These are phyloP conservation scores for Zonitis immaculata DNA, from an alignment of 2,888 invertebrate genomes.

Conservation along the genomic window DNA sequence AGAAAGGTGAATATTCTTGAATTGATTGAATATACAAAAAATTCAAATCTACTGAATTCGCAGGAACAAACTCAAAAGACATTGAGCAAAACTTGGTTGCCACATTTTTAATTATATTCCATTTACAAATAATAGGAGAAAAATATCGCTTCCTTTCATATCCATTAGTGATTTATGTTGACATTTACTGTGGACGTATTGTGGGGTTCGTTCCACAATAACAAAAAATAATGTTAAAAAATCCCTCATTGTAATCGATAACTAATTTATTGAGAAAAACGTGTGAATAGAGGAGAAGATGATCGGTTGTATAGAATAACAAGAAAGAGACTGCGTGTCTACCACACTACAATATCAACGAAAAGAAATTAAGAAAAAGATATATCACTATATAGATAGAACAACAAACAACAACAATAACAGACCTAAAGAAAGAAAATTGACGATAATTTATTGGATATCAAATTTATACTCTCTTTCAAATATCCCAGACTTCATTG, in stretches of 20 bases:
- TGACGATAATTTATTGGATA: conserved; percentile 20
- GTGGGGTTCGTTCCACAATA: conserved; percentile 1
- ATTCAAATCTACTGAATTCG: no score
- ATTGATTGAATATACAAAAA: no score
- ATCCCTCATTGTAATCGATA: conserved; percentile 14
- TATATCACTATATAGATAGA: conserved; percentile 29
- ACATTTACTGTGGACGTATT: conserved; percentile 3
- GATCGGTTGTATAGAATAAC: conserved; percentile 4
- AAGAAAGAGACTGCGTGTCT: conserved; percentile 23
- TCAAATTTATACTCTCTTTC: conserved; percentile 2
- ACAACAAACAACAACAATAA: conserved; percentile 2
- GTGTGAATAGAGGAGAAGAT: conserved; percentile 21
- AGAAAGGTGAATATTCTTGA: no score
- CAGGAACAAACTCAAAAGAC: no score
- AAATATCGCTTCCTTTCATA: not conserved
- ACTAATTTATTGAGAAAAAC: conserved; percentile 17
- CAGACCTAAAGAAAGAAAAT: conserved; percentile 10
- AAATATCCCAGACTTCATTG: conserved; percentile 19
- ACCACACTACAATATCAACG: conserved; percentile 18
- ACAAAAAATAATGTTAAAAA: no score
- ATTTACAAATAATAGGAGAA: not conserved
- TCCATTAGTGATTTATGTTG: not conserved
- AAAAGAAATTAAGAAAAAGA: conserved; percentile 25
- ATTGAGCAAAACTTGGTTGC: no score
- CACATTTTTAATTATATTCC: not conserved